Percentiles rank a stretch among this genome's conserved stretches.
phyloP scores from a whole-genome alignment of 1,140 invertebrate species.

The Caenorhabditis elegans region DNA sequence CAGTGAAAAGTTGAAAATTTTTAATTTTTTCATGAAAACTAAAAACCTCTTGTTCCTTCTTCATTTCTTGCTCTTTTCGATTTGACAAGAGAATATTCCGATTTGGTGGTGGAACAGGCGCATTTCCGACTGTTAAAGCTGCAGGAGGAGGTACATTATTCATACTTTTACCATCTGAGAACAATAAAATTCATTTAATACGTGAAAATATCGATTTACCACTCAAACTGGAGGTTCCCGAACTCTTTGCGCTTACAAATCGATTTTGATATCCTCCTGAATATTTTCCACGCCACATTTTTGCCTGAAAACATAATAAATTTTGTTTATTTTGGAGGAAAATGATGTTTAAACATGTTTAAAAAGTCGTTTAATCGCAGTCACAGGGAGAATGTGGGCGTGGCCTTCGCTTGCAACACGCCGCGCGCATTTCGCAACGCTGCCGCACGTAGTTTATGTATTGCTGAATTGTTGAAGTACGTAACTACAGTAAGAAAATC shows the following conservation, averaged over 20 bases:
- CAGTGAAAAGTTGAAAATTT: not conserved
- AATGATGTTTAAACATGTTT: not conserved
- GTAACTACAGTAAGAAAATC: too few relatives aligned
- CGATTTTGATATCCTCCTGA: not conserved
- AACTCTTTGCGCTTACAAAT: not conserved
- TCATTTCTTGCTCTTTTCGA: slow-evolving; percentile 35
- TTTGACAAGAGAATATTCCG: not conserved
- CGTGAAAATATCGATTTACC: not conserved
- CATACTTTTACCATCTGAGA: not conserved
- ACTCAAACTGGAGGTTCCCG: slow-evolving; percentile 1
- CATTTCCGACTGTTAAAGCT: not conserved
- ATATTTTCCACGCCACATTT: not conserved
- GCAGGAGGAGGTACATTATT: not conserved
- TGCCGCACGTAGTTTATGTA: not conserved
- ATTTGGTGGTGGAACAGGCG: slow-evolving; percentile 1
- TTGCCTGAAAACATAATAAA: not conserved
- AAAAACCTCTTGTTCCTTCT: slow-evolving; percentile 39
- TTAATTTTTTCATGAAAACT: too few relatives aligned
- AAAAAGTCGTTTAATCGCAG: not conserved
- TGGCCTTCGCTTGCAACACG: not conserved
- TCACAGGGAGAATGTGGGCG: not conserved
- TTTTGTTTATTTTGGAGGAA: not conserved
- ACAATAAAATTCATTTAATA: too few relatives aligned
- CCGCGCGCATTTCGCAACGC: not conserved
- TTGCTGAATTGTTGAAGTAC: too few relatives aligned